Base-by-base conservation (phyloP, 2,888 invertebrate genomes). In the Coronaproctus castanopsis region DNA sequence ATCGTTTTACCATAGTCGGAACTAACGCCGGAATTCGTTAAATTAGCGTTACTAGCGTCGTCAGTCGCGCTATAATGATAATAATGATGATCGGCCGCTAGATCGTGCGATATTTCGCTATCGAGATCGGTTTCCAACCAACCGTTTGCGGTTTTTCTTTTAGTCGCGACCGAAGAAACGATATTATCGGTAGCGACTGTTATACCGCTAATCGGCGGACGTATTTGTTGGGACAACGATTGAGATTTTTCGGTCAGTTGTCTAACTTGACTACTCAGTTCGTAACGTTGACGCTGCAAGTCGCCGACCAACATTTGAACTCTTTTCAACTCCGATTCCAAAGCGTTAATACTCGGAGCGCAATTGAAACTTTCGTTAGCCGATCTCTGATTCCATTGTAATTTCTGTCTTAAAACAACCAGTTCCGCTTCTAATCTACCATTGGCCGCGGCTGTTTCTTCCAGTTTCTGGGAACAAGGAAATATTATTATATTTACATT, bases 51-150 rank as follows among this genome's bases (percentile, higher is more conserved):
- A 14, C 14, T 36, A 36, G 5, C 36, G 36, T 14, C 5, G 14
- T 36, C 36, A 14, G 14, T 36, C 5, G 14, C 14, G 14, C 14
- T 36, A 36, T 36, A 36, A 36, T 36, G 5, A 5, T 5, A 36
- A 8, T 8, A 36, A 36, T 14, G 14, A 36, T 36, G 14, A 14
- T 36, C 36, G 8, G 14, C 36, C 8, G 36, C 14, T 36, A 14
- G 5, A 36, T 36, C 36, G 36, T 36, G 36, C 36, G 36, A 59
- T 36, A 55, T 21, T 22, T 55, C 59, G 51, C 54, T 57, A 70
- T 92, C 92, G 24, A 93, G 73, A 72, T 93, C 92, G 0, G 92
- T 92, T 73, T 92, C 91, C 59, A 86, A 78, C 86, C 92, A 91
- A 1, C 83, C 82, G 54, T 78, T 80, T 20, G 80, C 77, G 66